Percentiles rank a stretch among this genome's conserved stretches.
These are phyloP conservation scores for Drepanosiphum platanoidis DNA, from an alignment of 2,888 invertebrate genomes.

Conservation along the genomic window DNA sequence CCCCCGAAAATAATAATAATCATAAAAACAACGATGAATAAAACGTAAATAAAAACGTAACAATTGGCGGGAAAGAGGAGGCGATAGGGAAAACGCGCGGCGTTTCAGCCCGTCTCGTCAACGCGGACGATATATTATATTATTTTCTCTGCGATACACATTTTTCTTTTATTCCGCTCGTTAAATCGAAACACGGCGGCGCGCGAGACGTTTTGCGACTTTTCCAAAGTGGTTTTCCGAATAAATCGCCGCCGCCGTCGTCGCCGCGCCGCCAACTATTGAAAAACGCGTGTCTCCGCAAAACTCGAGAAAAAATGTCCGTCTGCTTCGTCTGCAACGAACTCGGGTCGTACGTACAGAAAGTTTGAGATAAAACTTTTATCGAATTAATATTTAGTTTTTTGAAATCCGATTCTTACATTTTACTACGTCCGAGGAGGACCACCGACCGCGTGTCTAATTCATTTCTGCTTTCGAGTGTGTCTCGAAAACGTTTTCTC, in stretches of 20 bases:
- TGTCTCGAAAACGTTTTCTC: too few species aligned
- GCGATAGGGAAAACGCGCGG: neutral
- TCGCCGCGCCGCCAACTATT: too few species aligned
- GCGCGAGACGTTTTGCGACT: neutral
- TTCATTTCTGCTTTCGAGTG: too few species aligned
- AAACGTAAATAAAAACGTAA: conserved; percentile 5
- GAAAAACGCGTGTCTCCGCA: neutral
- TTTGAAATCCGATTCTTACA: too few species aligned
- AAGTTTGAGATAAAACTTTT: too few species aligned
- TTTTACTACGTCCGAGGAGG: too few species aligned
- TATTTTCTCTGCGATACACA: neutral
- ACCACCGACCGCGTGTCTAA: too few species aligned
- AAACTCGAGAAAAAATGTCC: neutral
- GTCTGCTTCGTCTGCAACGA: neutral
- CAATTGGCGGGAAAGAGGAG: neutral
- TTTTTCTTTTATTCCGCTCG: neutral
- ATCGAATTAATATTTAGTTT: too few species aligned
- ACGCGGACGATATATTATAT: neutral
- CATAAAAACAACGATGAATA: neutral
- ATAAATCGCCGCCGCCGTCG: neutral
- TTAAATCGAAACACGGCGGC: neutral
- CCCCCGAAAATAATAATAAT: conserved; percentile 28
- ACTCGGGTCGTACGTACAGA: neutral
- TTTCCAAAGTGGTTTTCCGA: neutral
- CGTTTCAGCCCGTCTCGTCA: neutral